A percentile compares a stretch with the other conserved stretches of the same genome.
phyloP scores from a whole-genome alignment of 2,113 vertebrate genomes.

The Notarius lentiginosus region DNA sequence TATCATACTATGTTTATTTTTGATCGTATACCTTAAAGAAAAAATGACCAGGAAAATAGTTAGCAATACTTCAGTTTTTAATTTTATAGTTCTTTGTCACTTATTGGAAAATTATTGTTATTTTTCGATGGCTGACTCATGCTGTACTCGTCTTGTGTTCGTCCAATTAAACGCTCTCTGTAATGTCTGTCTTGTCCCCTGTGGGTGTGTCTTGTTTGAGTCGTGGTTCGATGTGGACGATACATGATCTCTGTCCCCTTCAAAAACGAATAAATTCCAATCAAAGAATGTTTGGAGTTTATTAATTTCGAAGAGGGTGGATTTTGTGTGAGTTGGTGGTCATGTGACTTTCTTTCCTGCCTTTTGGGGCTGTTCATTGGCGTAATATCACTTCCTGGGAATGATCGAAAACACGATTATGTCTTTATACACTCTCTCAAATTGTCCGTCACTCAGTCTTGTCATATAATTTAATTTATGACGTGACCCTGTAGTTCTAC shows the following conservation, averaged over 20 bases:
- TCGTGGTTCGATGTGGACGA: background rate
- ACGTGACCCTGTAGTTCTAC: background rate
- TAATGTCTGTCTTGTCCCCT: background rate
- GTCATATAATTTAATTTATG: too few species aligned
- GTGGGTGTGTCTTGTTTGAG: background rate
- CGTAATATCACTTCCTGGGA: background rate
- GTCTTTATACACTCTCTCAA: background rate
- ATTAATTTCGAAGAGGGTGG: background rate
- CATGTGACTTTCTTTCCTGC: background rate
- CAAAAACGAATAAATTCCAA: background rate
- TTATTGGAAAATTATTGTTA: background rate
- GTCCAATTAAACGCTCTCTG: background rate
- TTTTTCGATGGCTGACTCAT: too few species aligned
- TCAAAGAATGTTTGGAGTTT: background rate
- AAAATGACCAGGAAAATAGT: too few species aligned
- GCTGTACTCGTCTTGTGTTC: background rate
- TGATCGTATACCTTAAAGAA: too few species aligned
- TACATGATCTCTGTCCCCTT: background rate
- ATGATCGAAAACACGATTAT: background rate
- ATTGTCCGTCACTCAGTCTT: background rate
- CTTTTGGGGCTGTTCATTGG: too few species aligned
- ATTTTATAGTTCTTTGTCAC: too few species aligned
- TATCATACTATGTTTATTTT: too few species aligned
- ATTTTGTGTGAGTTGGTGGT: background rate
- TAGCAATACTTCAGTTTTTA: too few species aligned